Conservation (phyloP, 2,888 invertebrate species). For the Hylaea fasciaria region DNA sequence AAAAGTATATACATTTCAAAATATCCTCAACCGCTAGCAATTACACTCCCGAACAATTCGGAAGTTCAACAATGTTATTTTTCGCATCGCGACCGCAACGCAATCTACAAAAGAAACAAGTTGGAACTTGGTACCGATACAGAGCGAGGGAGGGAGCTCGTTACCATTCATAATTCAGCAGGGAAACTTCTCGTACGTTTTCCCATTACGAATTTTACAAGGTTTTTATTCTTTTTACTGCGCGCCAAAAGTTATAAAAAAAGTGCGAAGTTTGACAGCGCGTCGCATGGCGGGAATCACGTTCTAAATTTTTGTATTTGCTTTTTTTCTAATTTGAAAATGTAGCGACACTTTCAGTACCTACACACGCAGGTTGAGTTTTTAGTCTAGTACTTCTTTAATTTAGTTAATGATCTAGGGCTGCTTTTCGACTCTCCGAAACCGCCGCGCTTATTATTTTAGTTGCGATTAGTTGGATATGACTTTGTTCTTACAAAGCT, state of each 20-base stretch:
- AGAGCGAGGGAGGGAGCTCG: conserved; percentile 65
- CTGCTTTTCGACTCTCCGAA: too few species aligned
- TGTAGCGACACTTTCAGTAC: conserved; percentile 12
- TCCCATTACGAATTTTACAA: conserved; percentile 84
- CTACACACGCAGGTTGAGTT: conserved; percentile 1
- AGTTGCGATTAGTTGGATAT: too few species aligned
- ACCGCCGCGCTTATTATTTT: too few species aligned
- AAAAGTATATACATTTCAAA: neutral
- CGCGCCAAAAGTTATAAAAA: conserved; percentile 58
- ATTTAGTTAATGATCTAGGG: too few species aligned
- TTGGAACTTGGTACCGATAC: conserved; percentile 59
- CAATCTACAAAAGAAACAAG: conserved; percentile 79
- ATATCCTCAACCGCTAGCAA: conserved; percentile 23
- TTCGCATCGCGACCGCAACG: conserved; percentile 67
- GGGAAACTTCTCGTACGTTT: conserved; percentile 82
- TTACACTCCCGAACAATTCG: conserved; percentile 28
- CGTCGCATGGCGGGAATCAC: conserved; percentile 38
- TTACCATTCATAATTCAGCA: conserved; percentile 84
- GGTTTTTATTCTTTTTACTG: conserved; percentile 75
- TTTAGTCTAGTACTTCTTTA: conserved; percentile 2
- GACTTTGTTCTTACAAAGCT: too few species aligned
- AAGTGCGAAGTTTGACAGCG: conserved; percentile 49
- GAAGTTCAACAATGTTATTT: conserved; percentile 73
- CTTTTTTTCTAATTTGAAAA: conserved; percentile 26
- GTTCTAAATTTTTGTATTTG: conserved; percentile 26